Evolutionary conservation across 2,113 vertebrate genomes (phyloP).

Genomic region (Phylloscopus whistleri): DNA sequence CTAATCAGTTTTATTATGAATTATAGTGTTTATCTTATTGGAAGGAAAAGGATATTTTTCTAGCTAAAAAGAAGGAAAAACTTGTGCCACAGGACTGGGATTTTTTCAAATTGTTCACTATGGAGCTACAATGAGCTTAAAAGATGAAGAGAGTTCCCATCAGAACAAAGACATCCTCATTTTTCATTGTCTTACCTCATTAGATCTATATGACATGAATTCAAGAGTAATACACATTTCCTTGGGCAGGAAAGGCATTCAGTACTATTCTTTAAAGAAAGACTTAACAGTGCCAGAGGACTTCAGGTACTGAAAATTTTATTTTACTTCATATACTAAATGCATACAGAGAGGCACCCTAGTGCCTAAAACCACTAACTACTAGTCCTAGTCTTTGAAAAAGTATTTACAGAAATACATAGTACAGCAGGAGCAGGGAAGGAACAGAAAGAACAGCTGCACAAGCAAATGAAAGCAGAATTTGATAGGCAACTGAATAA

Average conservation of each 20-base stretch:
- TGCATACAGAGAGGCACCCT: not conserved
- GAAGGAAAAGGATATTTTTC: not conserved
- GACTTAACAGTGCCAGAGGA: not conserved
- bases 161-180: not conserved
- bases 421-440: not conserved
- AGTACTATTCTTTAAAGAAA: not conserved
- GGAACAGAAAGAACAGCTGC: not conserved
- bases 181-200: constrained; percentile 13
- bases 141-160: not conserved
- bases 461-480: not conserved
- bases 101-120: not conserved
- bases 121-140: not conserved
- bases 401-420: not conserved
- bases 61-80: not conserved
- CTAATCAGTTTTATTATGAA: not conserved
- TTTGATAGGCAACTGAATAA: not conserved
- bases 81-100: not conserved
- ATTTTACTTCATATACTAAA: not conserved
- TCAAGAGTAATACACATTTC: not conserved
- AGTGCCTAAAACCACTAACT: not conserved
- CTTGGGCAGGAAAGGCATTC: not conserved
- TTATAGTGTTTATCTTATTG: not conserved
- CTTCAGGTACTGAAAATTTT: not conserved
- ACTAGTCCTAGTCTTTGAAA: not conserved
- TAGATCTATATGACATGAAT: not conserved